A percentile compares a stretch with the other conserved stretches of the same genome.
Conservation (phyloP, 2,113 vertebrate genomes). For the Mustelus asterias region DNA sequence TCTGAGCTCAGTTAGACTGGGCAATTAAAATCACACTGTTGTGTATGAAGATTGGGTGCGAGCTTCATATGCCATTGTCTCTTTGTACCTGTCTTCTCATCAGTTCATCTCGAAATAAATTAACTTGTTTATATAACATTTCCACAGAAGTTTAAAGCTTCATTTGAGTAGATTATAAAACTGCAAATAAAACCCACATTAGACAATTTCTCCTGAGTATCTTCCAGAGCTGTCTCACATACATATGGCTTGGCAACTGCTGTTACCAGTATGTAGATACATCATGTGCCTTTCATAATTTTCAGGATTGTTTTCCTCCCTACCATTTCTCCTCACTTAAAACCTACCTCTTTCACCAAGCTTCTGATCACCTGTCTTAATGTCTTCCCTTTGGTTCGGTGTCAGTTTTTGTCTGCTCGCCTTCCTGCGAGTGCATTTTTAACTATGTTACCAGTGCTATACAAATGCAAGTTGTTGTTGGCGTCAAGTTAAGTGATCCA, state of each 20-base stretch:
- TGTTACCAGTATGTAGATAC: neutral
- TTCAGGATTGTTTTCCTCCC: neutral
- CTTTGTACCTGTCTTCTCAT: too few species aligned
- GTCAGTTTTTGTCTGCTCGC: neutral
- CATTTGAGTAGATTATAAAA: neutral
- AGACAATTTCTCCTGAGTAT: too few species aligned
- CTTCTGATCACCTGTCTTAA: neutral
- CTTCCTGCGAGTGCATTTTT: neutral
- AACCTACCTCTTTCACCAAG: neutral
- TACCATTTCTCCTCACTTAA: neutral
- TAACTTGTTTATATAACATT: too few species aligned
- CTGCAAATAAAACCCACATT: too few species aligned
- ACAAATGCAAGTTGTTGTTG: neutral
- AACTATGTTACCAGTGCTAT: neutral
- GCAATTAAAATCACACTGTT: too few species aligned
- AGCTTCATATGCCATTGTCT: too few species aligned
- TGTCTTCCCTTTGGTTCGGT: neutral
- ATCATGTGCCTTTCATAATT: neutral
- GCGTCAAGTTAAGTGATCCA: neutral
- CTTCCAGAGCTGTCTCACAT: too few species aligned
- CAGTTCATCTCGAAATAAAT: too few species aligned
- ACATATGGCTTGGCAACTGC: too few species aligned
- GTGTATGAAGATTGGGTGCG: too few species aligned
- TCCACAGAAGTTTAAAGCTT: neutral
- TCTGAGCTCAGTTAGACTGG: too few species aligned